Percentiles rank a stretch among this genome's conserved stretches.
These are phyloP conservation scores for Netelia virgata DNA, from an alignment of 2,888 invertebrate genomes.

Conservation along the genomic window DNA sequence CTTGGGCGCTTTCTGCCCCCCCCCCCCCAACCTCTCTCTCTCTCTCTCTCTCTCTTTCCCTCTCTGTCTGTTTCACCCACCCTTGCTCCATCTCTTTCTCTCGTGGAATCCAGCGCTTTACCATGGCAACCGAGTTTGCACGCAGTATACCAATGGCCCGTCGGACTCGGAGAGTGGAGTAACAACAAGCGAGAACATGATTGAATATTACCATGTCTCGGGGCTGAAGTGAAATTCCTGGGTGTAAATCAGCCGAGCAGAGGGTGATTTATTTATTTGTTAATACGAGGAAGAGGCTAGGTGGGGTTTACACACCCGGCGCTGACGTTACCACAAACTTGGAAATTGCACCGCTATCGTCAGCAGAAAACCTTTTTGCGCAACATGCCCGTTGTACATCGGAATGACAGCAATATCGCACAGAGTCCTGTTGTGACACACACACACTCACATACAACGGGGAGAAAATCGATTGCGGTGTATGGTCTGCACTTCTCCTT, in stretches of 20 bases:
- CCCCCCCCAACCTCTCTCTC: too few species aligned
- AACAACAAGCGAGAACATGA: constrained; percentile 59
- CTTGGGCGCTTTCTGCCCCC: constrained; percentile 6
- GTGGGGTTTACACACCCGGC: constrained; percentile 15
- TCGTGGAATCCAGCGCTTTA: constrained; percentile 38
- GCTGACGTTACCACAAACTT: constrained; percentile 67
- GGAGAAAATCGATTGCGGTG: constrained; percentile 48
- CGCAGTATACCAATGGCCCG: background rate
- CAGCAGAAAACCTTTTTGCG: constrained; percentile 39
- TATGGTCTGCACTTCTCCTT: constrained; percentile 27
- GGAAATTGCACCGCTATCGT: constrained; percentile 68
- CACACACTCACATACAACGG: background rate
- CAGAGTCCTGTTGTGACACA: background rate
- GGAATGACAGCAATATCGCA: constrained; percentile 42
- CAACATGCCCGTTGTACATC: constrained; percentile 19
- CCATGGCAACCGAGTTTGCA: constrained; percentile 45
- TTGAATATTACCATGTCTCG: constrained; percentile 61
- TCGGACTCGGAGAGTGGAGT: constrained; percentile 1
- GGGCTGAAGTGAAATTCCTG: constrained; percentile 57
- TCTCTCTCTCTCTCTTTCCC: constrained; percentile 32
- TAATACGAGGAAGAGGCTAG: constrained; percentile 60
- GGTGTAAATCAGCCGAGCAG: constrained; percentile 68
- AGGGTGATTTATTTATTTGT: constrained; percentile 75
- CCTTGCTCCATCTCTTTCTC: constrained; percentile 30
- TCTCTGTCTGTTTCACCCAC: too few species aligned